Percentiles rank a stretch among this genome's conserved stretches.
These are phyloP conservation scores for Chaetodon trifasciatus DNA, from an alignment of 2,797 vertebrate species.

Conservation along the genomic window DNA sequence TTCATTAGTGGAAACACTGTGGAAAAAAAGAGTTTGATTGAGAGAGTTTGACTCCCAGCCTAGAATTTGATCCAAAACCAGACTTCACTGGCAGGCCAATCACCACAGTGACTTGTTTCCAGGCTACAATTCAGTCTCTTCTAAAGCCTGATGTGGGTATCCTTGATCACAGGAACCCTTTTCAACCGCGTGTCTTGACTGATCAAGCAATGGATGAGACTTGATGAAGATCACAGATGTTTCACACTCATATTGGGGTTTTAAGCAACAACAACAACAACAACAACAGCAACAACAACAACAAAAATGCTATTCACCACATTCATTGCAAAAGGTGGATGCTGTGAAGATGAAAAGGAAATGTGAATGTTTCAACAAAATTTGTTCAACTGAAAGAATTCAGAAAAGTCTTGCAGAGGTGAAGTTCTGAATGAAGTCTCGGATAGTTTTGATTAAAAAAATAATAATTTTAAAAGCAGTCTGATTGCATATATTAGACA, in stretches of 20 bases:
- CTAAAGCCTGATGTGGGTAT: slow-evolving; percentile 44
- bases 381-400: slow-evolving; percentile 11
- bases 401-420: slow-evolving; percentile 2
- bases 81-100: slow-evolving; percentile 52
- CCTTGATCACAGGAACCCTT: slow-evolving; percentile 65
- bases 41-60: slow-evolving; percentile 77
- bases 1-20: slow-evolving; percentile 80
- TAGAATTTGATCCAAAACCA: slow-evolving; percentile 64
- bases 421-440: slow-evolving; percentile 16
- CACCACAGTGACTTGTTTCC: slow-evolving; percentile 58
- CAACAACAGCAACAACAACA: too few relatives aligned
- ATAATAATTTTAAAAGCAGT: neutral
- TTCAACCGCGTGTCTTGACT: slow-evolving; percentile 30
- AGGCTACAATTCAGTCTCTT: slow-evolving; percentile 46
- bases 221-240: slow-evolving; percentile 17
- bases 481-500: neutral
- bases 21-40: slow-evolving; percentile 73
- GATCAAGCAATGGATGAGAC: slow-evolving; percentile 25
- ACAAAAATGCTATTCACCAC: slow-evolving; percentile 6
- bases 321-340: slow-evolving; percentile 2
- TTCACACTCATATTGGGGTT: slow-evolving; percentile 9
- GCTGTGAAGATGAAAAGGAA: slow-evolving; percentile 8
- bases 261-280: slow-evolving; percentile 13
- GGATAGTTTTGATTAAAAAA: neutral
- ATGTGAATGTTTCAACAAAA: slow-evolving; percentile 15